phyloP scores from a whole-genome alignment of 2,797 vertebrate genomes.

The Danio choprae region DNA sequence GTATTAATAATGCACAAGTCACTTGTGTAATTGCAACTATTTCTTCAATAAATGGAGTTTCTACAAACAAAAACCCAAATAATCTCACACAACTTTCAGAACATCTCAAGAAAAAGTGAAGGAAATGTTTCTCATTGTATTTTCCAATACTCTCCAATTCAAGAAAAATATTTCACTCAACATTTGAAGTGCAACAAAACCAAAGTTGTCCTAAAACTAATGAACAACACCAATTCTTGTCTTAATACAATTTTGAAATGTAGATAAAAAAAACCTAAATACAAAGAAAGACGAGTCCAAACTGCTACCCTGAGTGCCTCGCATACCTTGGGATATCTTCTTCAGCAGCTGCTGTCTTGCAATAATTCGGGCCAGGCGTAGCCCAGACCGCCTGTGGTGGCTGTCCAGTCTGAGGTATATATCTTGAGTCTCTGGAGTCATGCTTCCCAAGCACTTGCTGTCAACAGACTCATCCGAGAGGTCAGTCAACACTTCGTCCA shows the following conservation, averaged over 20 bases:
- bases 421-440: conserved; percentile 72
- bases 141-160: too few species aligned
- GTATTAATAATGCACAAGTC: too few species aligned
- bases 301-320: background rate
- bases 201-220: too few species aligned
- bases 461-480: conserved; percentile 58
- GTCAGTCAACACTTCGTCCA: conserved; percentile 25
- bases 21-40: too few species aligned
- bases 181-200: too few species aligned
- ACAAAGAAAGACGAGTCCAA: background rate
- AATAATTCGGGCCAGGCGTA: conserved; percentile 78
- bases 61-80: background rate
- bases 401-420: conserved; percentile 78
- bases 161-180: too few species aligned
- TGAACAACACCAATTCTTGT: too few species aligned
- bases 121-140: too few species aligned
- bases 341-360: conserved; percentile 75
- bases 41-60: background rate
- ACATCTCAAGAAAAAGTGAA: background rate
- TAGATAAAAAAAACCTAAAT: background rate
- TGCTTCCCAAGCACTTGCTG: conserved; percentile 67
- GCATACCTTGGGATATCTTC: conserved; percentile 76
- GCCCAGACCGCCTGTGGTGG: conserved; percentile 71
- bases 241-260: background rate
- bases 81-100: conserved; percentile 12